Evolutionary conservation across 2,797 vertebrate genomes (phyloP).

Genomic region (Gambusia yucatana): DNA sequence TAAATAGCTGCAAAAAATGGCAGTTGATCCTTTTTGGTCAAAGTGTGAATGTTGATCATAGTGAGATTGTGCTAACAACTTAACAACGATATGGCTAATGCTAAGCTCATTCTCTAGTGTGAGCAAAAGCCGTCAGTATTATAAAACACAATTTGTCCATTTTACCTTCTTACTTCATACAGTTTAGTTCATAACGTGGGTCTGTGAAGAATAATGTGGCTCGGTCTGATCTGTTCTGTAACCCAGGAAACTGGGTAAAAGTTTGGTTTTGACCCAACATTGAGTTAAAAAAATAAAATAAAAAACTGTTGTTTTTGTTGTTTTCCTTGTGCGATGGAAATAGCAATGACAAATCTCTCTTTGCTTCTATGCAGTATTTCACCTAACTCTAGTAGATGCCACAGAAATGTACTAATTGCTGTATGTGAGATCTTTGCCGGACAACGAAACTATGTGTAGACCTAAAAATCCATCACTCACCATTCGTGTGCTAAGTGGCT

Average conservation of each 20-base stretch:
- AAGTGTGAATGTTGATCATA: background rate
- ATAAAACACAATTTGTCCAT: background rate
- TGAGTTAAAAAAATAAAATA: background rate
- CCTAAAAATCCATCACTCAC: background rate
- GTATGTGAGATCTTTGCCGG: background rate
- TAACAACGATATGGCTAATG: background rate
- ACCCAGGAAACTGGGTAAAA: background rate
- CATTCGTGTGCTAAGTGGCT: background rate
- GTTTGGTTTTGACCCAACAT: background rate
- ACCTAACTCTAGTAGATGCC: background rate
- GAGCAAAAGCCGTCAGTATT: background rate
- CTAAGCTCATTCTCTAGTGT: background rate
- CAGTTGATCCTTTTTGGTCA: background rate
- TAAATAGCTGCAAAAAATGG: background rate
- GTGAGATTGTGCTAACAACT: background rate
- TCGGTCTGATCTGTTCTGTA: background rate
- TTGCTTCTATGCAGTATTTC: background rate
- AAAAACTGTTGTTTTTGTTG: background rate
- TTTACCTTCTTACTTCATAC: background rate
- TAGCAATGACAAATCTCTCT: background rate
- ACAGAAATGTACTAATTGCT: background rate
- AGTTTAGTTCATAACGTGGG: background rate
- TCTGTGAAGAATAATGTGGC: background rate
- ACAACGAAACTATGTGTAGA: background rate
- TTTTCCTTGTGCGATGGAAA: background rate